Conservation (phyloP, 2,888 invertebrate genomes). For the Spicauda simplicius region DNA sequence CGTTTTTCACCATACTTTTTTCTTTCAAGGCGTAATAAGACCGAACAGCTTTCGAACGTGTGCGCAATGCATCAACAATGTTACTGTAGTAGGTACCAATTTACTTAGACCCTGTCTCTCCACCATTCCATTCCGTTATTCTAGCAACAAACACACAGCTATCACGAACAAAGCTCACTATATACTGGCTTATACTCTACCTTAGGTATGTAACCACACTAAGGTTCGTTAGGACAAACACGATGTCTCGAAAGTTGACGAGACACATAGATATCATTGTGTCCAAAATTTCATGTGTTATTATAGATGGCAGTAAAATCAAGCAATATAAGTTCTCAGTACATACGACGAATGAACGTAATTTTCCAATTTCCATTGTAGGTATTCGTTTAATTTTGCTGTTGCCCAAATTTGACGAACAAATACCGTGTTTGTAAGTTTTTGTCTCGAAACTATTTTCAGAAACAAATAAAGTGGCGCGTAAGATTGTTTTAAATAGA, state of each 20-base stretch:
- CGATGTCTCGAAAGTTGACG: slow-evolving; percentile 75
- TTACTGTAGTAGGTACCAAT: slow-evolving; percentile 49
- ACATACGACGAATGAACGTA: background rate
- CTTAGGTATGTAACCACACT: slow-evolving; percentile 29
- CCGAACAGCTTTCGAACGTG: slow-evolving; percentile 1
- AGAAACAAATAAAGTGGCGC: no score
- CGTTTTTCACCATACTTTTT: no score
- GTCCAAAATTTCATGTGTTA: background rate
- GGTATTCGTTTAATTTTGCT: no score
- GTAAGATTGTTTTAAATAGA: no score
- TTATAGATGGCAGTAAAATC: background rate
- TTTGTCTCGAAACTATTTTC: no score
- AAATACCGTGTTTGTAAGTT: no score
- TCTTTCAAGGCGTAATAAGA: background rate
- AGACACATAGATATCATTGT: slow-evolving; percentile 41
- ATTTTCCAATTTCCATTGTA: no score
- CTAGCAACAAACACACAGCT: slow-evolving; percentile 44
- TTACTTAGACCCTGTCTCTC: slow-evolving; percentile 52
- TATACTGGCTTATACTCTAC: slow-evolving; percentile 47
- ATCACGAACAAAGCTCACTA: slow-evolving; percentile 54
- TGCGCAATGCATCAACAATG: background rate
- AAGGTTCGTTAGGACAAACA: slow-evolving; percentile 59
- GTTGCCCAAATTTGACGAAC: no score
- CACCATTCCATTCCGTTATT: slow-evolving; percentile 42
- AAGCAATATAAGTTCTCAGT: background rate